Percentiles rank a stretch among this genome's conserved stretches.
Conservation (phyloP, 2,888 invertebrate genomes). For the Caenorhabditis sp. region DNA sequence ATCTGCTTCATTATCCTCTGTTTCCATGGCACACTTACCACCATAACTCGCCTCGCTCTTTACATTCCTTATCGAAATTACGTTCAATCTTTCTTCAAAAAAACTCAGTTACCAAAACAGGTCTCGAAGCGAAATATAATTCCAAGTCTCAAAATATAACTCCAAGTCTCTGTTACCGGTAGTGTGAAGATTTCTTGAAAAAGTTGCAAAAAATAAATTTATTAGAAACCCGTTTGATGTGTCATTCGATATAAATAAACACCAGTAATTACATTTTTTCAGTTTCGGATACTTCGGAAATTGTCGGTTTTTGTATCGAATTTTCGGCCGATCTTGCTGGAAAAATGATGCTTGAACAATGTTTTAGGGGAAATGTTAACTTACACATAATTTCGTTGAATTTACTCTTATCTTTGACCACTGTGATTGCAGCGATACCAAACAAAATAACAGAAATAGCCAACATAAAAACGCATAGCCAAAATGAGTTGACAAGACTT, state of each 20-base stretch:
- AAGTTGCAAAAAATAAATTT: too few species aligned
- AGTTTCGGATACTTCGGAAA: neutral
- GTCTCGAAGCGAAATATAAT: too few species aligned
- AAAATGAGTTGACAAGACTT: conserved; percentile 46
- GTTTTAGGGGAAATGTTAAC: neutral
- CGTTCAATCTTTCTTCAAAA: too few species aligned
- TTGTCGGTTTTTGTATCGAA: neutral
- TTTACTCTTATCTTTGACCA: conserved; percentile 39
- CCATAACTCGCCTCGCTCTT: too few species aligned
- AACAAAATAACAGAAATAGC: conserved; percentile 47
- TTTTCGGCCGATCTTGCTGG: neutral
- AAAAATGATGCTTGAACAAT: neutral
- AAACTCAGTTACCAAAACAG: too few species aligned
- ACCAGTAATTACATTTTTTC: neutral
- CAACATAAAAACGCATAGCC: conserved; percentile 49
- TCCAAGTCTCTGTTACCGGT: too few species aligned
- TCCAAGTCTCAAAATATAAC: too few species aligned
- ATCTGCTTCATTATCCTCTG: too few species aligned
- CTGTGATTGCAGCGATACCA: conserved; percentile 42
- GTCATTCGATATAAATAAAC: neutral
- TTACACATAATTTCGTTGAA: conserved; percentile 47
- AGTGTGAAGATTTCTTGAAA: too few species aligned
- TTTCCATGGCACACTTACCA: too few species aligned
- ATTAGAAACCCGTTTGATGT: too few species aligned
- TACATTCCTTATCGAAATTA: too few species aligned